These are phyloP conservation scores for Cyclura pinguis DNA, from an alignment of 2,797 vertebrate genomes.

Conservation along the genomic window DNA sequence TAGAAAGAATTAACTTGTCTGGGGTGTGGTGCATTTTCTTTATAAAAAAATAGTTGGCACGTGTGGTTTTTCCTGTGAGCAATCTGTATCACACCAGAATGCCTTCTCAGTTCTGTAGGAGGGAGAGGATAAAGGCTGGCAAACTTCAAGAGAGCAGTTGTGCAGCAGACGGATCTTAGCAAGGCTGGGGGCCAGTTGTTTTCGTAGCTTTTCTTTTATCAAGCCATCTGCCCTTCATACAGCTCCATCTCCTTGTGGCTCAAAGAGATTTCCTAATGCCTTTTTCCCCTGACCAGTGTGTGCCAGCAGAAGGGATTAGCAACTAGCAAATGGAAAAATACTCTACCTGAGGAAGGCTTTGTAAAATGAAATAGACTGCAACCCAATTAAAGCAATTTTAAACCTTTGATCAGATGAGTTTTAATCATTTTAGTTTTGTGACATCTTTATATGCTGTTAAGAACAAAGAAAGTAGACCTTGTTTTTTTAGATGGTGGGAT, in stretches of 20 bases:
- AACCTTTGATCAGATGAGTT: background rate
- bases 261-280: slow-evolving; percentile 31
- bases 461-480: background rate
- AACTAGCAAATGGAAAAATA: slow-evolving; percentile 1
- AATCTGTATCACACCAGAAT: background rate
- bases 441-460: background rate
- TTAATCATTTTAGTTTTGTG: background rate
- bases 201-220: slow-evolving; percentile 47
- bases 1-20: slow-evolving; percentile 33
- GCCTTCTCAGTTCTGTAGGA: background rate
- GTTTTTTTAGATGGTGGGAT: background rate
- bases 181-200: slow-evolving; percentile 7
- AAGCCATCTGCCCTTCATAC: slow-evolving; percentile 36
- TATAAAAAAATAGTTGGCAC: background rate
- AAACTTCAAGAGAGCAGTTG: slow-evolving; percentile 52
- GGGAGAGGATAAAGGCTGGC: slow-evolving; percentile 23
- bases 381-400: background rate
- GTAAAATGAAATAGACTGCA: background rate
- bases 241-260: slow-evolving; percentile 26
- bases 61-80: background rate
- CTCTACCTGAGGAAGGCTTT: slow-evolving; percentile 19
- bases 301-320: slow-evolving; percentile 1
- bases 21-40: background rate
- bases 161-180: slow-evolving; percentile 34
- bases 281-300: background rate